A percentile compares a stretch with the other conserved stretches of the same genome.
Evolutionary conservation across 2,797 vertebrate genomes (phyloP).

Genomic region (Arctocebus calabarensis): DNA sequence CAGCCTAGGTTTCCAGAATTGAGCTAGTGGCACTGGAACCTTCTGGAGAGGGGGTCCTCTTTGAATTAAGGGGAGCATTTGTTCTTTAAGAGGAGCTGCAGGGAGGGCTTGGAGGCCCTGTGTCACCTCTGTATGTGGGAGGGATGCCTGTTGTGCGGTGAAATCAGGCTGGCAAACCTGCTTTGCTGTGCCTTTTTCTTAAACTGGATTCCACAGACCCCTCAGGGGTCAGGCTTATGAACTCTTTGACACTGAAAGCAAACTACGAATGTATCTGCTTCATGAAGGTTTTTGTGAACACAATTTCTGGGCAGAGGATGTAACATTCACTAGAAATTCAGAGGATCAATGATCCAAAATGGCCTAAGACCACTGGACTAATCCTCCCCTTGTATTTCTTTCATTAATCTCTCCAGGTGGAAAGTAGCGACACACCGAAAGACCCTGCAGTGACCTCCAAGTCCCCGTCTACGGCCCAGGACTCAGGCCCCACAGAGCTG

Average conservation of each 20-base stretch:
- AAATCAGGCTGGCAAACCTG: not conserved
- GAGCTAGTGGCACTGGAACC: not conserved
- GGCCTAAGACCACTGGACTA: not conserved
- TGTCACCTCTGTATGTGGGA: not conserved
- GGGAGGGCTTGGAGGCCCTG: not conserved
- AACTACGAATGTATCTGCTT: not conserved
- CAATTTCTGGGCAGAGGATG: not conserved
- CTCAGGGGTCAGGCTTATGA: not conserved
- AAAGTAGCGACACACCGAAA: constrained; percentile 88
- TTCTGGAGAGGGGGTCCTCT: not conserved
- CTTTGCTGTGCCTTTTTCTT: not conserved
- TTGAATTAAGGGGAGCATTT: not conserved
- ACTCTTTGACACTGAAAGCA: not conserved
- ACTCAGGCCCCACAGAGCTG: constrained; percentile 89
- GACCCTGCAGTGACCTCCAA: constrained; percentile 89
- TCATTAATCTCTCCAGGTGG: constrained; percentile 83
- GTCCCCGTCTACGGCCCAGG: constrained; percentile 88
- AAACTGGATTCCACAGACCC: not conserved
- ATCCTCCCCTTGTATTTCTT: not conserved
- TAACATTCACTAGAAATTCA: not conserved
- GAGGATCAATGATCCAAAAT: not conserved
- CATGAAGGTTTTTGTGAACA: not conserved
- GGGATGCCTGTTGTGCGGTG: not conserved
- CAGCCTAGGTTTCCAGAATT: not conserved
- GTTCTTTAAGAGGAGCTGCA: not conserved